Conservation (phyloP, 2,113 vertebrate genomes). For the Charadrius vociferus region DNA sequence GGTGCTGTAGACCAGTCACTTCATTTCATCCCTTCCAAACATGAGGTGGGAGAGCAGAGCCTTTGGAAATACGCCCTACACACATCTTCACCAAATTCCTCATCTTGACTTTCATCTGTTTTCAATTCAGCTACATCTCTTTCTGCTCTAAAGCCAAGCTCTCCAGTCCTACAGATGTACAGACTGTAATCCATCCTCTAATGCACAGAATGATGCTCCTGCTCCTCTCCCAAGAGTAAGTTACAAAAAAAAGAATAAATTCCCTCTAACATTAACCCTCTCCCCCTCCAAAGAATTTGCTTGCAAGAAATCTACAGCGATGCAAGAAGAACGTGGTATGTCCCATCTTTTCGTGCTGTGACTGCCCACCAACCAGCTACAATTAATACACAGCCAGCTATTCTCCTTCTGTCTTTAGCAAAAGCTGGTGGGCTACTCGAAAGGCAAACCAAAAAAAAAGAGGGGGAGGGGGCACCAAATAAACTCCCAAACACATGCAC, state of each 20-base stretch:
- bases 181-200: neutral
- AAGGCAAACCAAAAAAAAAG: neutral
- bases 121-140: neutral
- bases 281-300: neutral
- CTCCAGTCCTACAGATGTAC: neutral
- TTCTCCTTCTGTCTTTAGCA: neutral
- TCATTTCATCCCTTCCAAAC: neutral
- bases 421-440: neutral
- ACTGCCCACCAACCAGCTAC: neutral
- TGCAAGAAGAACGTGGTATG: neutral
- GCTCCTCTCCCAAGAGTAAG: neutral
- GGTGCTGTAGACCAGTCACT: neutral
- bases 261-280: neutral
- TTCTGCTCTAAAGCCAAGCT: neutral
- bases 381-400: neutral
- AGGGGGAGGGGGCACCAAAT: neutral
- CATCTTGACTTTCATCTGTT: neutral
- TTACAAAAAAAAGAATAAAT: neutral
- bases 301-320: neutral
- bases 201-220: neutral
- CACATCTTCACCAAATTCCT: neutral
- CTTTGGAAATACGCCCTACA: neutral
- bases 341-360: neutral
- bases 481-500: neutral
- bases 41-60: neutral